Percentiles rank a stretch among this genome's conserved stretches.
Conservation (phyloP, 1,140 invertebrate species). For the Paraescarpia echinospica region DNA sequence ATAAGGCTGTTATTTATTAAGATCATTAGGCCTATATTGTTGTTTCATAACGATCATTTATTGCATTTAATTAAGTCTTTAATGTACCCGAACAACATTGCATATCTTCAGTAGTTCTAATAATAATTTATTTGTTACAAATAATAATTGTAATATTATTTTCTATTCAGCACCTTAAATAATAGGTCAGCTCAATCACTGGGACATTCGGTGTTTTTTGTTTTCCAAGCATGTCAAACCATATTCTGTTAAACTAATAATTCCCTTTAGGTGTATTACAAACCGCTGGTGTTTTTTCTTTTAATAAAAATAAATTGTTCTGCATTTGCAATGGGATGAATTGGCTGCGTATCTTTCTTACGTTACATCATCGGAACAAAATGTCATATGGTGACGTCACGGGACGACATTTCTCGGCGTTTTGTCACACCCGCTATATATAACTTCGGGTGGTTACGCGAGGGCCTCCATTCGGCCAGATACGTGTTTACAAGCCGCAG, state of each 20-base stretch:
- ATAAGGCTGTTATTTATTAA: not conserved
- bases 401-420: not conserved
- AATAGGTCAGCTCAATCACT: too few species aligned
- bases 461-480: not conserved
- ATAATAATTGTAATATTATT: too few species aligned
- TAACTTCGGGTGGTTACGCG: not conserved
- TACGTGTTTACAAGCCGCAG: not conserved
- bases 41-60: too few species aligned
- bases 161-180: too few species aligned
- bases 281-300: not conserved
- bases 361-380: not conserved
- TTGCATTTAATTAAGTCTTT: too few species aligned
- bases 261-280: too few species aligned
- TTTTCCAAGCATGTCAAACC: too few species aligned
- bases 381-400: not conserved
- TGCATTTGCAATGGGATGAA: not conserved
- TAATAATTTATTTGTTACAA: too few species aligned
- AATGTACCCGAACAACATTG: too few species aligned
- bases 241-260: too few species aligned
- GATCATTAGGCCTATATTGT: not conserved
- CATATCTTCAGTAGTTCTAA: too few species aligned
- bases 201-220: too few species aligned
- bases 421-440: not conserved
- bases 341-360: not conserved
- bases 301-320: not conserved